Evolutionary conservation across 1,140 invertebrate genomes (phyloP).

Genomic region (Zophobas atratus): DNA sequence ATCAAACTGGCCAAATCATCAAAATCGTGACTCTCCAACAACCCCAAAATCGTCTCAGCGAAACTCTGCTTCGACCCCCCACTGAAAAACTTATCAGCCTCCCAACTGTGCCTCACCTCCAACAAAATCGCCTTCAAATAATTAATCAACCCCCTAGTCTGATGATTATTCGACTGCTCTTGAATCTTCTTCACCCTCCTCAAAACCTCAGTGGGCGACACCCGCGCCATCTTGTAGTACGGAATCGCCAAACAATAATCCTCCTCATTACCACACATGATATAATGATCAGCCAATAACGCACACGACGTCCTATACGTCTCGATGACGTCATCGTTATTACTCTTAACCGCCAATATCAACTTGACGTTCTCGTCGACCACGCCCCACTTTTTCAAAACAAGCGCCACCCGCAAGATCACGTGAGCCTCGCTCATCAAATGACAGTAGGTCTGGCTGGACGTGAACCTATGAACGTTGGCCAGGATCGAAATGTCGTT

Average conservation of each 20-base stretch:
- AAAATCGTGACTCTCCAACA: constrained; percentile 67
- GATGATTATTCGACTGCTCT: constrained; percentile 61
- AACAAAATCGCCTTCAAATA: constrained; percentile 70
- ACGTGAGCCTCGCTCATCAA: constrained; percentile 79
- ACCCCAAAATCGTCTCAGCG: constrained; percentile 69
- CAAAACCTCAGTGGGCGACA: constrained; percentile 71
- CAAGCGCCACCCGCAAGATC: constrained; percentile 71
- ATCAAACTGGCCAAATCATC: constrained; percentile 71
- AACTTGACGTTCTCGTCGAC: constrained; percentile 60
- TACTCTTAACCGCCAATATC: constrained; percentile 59
- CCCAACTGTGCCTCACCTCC: constrained; percentile 67
- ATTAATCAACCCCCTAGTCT: constrained; percentile 68
- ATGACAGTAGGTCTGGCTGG: constrained; percentile 77
- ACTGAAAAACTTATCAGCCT: constrained; percentile 67
- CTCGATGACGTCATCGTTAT: constrained; percentile 69
- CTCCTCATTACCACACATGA: constrained; percentile 68
- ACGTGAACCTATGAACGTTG: constrained; percentile 74
- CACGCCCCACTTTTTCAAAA: constrained; percentile 63
- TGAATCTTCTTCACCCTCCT: constrained; percentile 66
- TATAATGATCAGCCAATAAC: constrained; percentile 77
- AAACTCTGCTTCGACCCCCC: constrained; percentile 70
- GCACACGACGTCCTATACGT: constrained; percentile 75
- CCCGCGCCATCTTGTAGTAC: constrained; percentile 75
- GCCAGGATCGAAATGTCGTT: constrained; percentile 79
- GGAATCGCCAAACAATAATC: constrained; percentile 74